Conservation (phyloP, 2,888 invertebrate genomes). For the Harmothoe impar region DNA sequence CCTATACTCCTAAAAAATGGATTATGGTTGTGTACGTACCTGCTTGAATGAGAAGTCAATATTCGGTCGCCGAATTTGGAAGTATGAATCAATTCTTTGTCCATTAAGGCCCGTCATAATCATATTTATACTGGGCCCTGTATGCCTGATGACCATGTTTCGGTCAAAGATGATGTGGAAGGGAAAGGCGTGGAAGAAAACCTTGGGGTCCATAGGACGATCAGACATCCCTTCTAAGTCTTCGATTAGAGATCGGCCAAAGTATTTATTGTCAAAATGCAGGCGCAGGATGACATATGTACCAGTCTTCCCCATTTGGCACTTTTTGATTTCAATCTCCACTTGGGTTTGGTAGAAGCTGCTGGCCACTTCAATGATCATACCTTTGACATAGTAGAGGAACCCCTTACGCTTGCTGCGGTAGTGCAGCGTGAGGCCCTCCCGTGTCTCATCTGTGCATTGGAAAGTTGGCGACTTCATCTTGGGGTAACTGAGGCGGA, state of each 20-base stretch:
- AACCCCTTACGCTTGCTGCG: constrained; percentile 94
- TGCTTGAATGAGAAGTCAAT: constrained; percentile 64
- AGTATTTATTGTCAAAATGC: constrained; percentile 94
- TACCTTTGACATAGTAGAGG: constrained; percentile 98
- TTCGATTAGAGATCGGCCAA: constrained; percentile 4
- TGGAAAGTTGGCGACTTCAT: constrained; percentile 96
- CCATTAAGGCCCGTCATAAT: constrained; percentile 59
- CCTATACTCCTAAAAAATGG: too few relatives aligned
- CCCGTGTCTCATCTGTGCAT: constrained; percentile 95
- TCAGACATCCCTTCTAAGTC: not conserved
- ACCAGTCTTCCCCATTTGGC: constrained; percentile 94
- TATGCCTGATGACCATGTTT: constrained; percentile 74
- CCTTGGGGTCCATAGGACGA: constrained; percentile 42
- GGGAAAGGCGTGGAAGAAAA: constrained; percentile 93
- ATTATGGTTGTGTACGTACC: not conserved
- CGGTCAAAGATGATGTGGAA: constrained; percentile 98
- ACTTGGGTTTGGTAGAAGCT: constrained; percentile 90
- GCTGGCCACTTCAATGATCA: constrained; percentile 90
- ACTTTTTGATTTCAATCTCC: constrained; percentile 91
- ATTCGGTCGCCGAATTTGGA: constrained; percentile 56
- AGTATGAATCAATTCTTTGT: constrained; percentile 59
- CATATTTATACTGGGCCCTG: constrained; percentile 28
- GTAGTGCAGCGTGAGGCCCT: constrained; percentile 92
- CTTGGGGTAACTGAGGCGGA: constrained; percentile 96
- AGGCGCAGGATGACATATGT: constrained; percentile 96